A percentile compares a stretch with the other conserved stretches of the same genome.
Evolutionary conservation across 1,140 invertebrate species (phyloP).

Genomic region (Leptinotarsa undecemlineata): DNA sequence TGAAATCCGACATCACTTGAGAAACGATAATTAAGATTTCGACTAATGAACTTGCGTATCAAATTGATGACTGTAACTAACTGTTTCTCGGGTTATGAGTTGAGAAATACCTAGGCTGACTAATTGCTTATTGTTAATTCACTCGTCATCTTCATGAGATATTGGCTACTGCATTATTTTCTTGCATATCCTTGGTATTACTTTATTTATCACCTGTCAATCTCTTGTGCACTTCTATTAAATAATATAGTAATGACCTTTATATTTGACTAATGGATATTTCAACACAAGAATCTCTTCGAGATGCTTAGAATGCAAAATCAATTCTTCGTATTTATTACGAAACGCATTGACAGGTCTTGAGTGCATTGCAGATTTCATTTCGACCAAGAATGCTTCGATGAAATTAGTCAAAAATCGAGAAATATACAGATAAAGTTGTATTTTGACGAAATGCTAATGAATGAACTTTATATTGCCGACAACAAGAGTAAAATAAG

Average conservation of each 20-base stretch:
- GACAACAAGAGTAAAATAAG: too few species aligned
- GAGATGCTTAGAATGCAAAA: neutral
- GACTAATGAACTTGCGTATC: neutral
- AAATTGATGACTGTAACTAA: conserved; percentile 6
- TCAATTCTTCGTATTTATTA: conserved; percentile 1
- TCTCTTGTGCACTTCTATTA: neutral
- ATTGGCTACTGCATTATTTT: conserved; percentile 1
- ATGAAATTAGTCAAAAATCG: too few species aligned
- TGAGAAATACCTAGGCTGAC: neutral
- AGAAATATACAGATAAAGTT: too few species aligned
- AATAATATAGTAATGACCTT: conserved; percentile 3
- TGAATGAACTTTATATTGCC: too few species aligned
- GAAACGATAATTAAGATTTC: conserved; percentile 1
- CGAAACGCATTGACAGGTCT: neutral
- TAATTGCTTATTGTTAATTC: neutral
- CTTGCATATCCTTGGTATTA: neutral
- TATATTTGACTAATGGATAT: conserved; percentile 4
- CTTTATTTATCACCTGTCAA: neutral
- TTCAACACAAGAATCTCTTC: neutral
- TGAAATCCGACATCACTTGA: neutral
- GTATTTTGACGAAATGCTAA: too few species aligned
- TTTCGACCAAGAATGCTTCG: neutral
- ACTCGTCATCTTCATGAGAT: neutral
- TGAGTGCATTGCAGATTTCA: neutral
- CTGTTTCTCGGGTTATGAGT: neutral